Evolutionary conservation across 2,888 invertebrate genomes (phyloP), one percentile per base, ranked within the genome.

Genomic region (Platycnemis pennipes): DNA sequence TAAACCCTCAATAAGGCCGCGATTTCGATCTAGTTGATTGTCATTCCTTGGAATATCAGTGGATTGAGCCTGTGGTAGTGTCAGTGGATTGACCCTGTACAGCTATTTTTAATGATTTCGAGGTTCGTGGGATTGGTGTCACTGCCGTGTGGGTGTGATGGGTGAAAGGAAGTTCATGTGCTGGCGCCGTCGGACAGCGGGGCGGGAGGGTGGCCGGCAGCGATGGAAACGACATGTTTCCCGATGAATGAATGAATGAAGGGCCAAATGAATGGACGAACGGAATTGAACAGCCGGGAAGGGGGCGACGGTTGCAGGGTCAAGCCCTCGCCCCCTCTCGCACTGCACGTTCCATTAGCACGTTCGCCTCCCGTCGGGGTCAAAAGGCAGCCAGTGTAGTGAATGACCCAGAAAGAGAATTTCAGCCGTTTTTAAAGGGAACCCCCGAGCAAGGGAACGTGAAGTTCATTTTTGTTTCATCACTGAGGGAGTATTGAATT

Each of bases 241-340:
- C 53, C 22, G 53, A 89, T 89, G 89, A 89, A 89, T 89, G 89
- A 63, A 89, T 89, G 53, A 87, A 87, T 45, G 87, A 46, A 7
- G 86, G 86, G 86, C n/a, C 49, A 56, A 26, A 11, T 53, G 53
- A 87, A 87, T 44, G 45, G 13, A 45, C 26, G 87, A 46, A 87
- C 46, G 87, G 87, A 46, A 46, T 46, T 46, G 46, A 46, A 16
- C 87, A 46, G 87, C 26, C 87, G 22, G 44, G 16, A 37, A 31
- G 77, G 31, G 11, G 77, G 77, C 37, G 77, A 63, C n/a, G 63
- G 63, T 37, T 31, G 37, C 7, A 31, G 42, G 56, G 89, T 56
- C 89, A 89, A 56, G 53, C 22, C 22, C 77, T 37, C 77, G 13
- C 77, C 7, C 37, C 89, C n/a, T 88, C 49, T n/a, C 88, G 49